Evolutionary conservation across 2,888 invertebrate genomes (phyloP).

Genomic region (Tiliacea aurago): DNA sequence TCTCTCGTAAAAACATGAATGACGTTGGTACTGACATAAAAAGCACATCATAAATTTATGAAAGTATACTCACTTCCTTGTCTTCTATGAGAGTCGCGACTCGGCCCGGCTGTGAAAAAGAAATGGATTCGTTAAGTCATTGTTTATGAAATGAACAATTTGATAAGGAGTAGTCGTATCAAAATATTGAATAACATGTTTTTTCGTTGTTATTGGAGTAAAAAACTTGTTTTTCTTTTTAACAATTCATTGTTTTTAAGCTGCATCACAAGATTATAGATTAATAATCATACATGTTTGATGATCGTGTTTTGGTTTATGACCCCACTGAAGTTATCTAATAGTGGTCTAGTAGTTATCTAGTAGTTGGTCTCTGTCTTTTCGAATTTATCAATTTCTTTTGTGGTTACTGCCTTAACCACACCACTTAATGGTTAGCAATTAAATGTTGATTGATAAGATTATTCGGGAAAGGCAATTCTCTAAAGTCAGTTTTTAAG

Average conservation of each 20-base stretch:
- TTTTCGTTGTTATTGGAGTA: conserved; percentile 18
- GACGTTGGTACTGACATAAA: conserved; percentile 10
- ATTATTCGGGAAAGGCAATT: background rate
- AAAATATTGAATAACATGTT: conserved; percentile 34
- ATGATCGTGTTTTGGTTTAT: conserved; percentile 19
- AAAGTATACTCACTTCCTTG: conserved; percentile 92
- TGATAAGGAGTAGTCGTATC: conserved; percentile 13
- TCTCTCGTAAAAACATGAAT: conserved; percentile 2
- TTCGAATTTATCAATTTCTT: background rate
- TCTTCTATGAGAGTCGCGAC: conserved; percentile 96
- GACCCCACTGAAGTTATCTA: conserved; percentile 8
- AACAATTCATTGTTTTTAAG: conserved; percentile 12
- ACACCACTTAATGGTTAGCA: background rate
- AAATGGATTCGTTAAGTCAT: conserved; percentile 39
- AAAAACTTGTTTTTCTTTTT: no score
- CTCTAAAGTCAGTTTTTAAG: background rate
- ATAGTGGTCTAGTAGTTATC: no score
- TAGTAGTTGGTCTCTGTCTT: no score
- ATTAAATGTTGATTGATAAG: background rate
- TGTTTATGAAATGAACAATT: conserved; percentile 34
- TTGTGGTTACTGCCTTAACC: background rate
- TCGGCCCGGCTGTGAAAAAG: conserved; percentile 95
- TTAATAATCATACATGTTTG: background rate
- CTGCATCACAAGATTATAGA: conserved; percentile 4
- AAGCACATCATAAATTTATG: conserved; percentile 13